Evolutionary conservation across 2,113 vertebrate genomes (phyloP).

Genomic region (Marcusenius ussheri): DNA sequence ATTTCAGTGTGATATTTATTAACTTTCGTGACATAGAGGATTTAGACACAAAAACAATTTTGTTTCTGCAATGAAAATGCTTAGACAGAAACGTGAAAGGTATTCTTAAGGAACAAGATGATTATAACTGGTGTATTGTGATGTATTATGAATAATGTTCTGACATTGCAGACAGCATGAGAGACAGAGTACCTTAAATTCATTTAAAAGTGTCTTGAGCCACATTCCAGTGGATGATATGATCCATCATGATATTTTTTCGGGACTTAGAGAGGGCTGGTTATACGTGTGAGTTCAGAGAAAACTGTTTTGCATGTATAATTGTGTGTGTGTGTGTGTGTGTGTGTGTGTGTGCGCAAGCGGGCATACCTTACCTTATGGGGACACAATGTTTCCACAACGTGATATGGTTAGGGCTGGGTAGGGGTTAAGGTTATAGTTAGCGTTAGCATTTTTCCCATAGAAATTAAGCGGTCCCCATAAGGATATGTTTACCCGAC

Average conservation of each 20-base stretch:
- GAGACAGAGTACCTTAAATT: slow-evolving; percentile 35
- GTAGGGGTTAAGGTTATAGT: too few species aligned
- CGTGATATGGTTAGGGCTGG: too few species aligned
- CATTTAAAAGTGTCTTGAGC: slow-evolving; percentile 20
- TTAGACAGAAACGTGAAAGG: background rate
- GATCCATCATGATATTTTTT: background rate
- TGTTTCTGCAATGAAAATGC: slow-evolving; percentile 1
- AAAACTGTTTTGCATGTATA: background rate
- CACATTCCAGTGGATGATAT: background rate
- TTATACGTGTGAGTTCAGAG: background rate
- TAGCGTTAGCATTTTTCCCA: too few species aligned
- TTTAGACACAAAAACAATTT: slow-evolving; percentile 8
- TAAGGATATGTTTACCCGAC: too few species aligned
- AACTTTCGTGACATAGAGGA: slow-evolving; percentile 5
- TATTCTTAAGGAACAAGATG: slow-evolving; percentile 4
- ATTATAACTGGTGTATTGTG: slow-evolving; percentile 20
- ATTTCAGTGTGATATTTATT: slow-evolving; percentile 10
- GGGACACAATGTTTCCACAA: too few species aligned
- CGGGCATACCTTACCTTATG: too few species aligned
- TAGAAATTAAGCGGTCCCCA: too few species aligned
- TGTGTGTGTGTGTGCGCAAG: background rate
- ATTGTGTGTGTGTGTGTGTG: background rate
- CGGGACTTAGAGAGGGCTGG: background rate
- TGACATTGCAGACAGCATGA: slow-evolving; percentile 23
- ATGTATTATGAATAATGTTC: slow-evolving; percentile 5